Conservation (phyloP, 2,888 invertebrate genomes). For the Gortyna flavago region DNA sequence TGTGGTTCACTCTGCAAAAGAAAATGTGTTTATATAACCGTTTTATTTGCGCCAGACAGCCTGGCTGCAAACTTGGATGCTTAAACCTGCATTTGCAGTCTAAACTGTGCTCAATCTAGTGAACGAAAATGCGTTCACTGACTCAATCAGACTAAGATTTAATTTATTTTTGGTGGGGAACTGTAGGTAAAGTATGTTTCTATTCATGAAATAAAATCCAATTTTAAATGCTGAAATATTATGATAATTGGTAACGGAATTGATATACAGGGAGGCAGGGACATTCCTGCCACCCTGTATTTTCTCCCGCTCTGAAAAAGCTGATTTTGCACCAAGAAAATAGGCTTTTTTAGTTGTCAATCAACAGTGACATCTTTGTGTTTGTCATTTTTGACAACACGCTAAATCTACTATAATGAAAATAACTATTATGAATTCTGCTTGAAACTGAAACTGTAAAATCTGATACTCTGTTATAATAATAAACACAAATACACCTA, state of each 20-base stretch:
- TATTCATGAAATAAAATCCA: background rate
- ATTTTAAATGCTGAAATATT: background rate
- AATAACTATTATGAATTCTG: background rate
- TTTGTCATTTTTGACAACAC: background rate
- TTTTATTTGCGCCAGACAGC: slow-evolving; percentile 35
- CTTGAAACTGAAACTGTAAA: background rate
- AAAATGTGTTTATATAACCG: slow-evolving; percentile 36
- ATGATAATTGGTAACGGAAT: too few species aligned
- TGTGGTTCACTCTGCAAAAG: slow-evolving; percentile 91
- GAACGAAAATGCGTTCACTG: too few species aligned
- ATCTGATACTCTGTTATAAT: background rate
- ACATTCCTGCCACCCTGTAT: background rate
- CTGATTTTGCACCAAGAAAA: too few species aligned
- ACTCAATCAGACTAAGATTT: background rate
- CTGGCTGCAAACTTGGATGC: background rate
- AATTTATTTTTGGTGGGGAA: background rate
- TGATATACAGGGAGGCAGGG: background rate
- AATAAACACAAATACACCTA: background rate
- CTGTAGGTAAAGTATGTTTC: background rate
- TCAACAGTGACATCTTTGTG: background rate
- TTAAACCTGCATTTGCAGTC: background rate
- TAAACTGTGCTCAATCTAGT: background rate
- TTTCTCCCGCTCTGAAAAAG: background rate
- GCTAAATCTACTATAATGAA: background rate
- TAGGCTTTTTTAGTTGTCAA: too few species aligned